Percentiles rank a stretch among this genome's conserved stretches.
Conservation (phyloP, 2,113 vertebrate genomes). For the Nyctereutes procyonoides region DNA sequence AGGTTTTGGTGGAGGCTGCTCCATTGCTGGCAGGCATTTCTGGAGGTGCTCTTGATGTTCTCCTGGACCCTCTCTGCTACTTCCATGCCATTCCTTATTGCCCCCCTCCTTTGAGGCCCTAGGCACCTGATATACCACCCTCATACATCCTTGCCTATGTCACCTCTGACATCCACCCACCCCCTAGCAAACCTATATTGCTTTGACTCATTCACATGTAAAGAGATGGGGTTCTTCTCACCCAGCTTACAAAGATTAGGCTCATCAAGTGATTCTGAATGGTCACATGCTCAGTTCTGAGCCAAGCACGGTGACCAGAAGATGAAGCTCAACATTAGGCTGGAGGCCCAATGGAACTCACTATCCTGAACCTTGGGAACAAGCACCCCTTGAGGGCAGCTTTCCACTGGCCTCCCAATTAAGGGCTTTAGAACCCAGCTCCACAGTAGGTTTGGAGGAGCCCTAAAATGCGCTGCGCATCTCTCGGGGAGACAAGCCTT, state of each 20-base stretch:
- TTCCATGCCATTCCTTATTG: background rate
- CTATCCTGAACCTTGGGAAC: too few relatives aligned
- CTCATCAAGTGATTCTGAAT: background rate
- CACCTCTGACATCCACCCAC: background rate
- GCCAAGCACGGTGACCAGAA: background rate
- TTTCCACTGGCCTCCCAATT: too few relatives aligned
- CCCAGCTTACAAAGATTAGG: background rate
- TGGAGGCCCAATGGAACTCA: too few relatives aligned
- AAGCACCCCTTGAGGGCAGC: too few relatives aligned
- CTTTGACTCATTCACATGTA: background rate
- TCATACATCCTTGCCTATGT: background rate
- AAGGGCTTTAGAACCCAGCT: too few relatives aligned
- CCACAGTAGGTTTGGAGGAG: too few relatives aligned
- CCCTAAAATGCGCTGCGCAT: too few relatives aligned
- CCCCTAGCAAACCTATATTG: too few relatives aligned
- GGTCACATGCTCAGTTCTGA: background rate
- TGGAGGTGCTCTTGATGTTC: background rate
- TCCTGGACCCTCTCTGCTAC: background rate
- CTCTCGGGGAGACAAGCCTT: too few relatives aligned
- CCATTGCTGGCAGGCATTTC: background rate
- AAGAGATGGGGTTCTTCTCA: background rate
- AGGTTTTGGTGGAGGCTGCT: background rate
- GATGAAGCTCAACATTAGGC: too few relatives aligned
- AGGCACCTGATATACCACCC: background rate
- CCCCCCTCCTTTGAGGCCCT: background rate